phyloP scores from a whole-genome alignment of 2,797 vertebrate species.

The Forpus xanthops region DNA sequence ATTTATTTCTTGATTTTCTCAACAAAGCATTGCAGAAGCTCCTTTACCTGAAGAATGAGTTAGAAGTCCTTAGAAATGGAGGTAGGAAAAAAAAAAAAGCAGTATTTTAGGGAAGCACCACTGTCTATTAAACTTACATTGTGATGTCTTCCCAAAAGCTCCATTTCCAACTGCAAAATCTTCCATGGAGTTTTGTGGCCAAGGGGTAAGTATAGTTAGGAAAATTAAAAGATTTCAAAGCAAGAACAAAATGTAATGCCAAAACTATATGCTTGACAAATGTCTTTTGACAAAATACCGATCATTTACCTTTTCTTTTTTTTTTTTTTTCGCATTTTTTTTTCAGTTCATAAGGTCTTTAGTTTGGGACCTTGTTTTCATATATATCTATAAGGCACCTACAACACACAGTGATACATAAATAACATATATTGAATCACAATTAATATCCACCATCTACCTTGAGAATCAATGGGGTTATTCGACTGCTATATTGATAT shows the following conservation, averaged over 20 bases:
- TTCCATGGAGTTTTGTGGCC: background rate
- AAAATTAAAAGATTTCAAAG: background rate
- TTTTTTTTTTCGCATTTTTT: background rate
- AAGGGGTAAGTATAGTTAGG: background rate
- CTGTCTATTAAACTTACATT: background rate
- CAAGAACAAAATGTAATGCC: background rate
- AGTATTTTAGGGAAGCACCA: background rate
- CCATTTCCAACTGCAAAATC: background rate
- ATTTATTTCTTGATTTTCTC: background rate
- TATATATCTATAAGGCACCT: background rate
- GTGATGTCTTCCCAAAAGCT: background rate
- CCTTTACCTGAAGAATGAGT: background rate
- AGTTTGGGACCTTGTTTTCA: background rate
- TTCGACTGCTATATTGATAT: background rate
- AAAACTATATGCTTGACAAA: background rate
- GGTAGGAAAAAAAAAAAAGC: background rate
- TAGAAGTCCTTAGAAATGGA: background rate
- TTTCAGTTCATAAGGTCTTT: background rate
- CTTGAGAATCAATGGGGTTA: background rate
- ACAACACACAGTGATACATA: background rate
- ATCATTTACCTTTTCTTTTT: background rate
- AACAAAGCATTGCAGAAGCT: background rate
- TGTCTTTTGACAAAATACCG: background rate
- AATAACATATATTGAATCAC: background rate
- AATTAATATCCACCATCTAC: background rate